Evolutionary conservation across 2,888 invertebrate genomes (phyloP).

Genomic region (Hirtodrosophila duncani): DNA sequence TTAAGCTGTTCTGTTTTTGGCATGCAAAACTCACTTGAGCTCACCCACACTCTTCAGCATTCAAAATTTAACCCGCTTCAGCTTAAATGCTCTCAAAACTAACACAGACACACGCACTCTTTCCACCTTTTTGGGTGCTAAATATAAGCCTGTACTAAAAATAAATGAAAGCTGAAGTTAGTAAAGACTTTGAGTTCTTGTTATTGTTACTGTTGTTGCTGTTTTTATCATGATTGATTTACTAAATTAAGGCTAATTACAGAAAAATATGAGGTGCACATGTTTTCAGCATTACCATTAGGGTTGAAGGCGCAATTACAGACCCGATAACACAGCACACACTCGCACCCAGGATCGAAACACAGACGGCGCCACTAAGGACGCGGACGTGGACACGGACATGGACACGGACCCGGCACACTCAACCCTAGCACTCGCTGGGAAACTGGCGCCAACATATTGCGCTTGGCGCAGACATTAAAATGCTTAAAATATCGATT

Average conservation of each 20-base stretch:
- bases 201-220: not conserved
- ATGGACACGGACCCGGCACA: constrained; percentile 40
- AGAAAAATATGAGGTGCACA: constrained; percentile 67
- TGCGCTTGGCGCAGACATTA: constrained; percentile 71
- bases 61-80: constrained; percentile 46
- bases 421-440: constrained; percentile 35
- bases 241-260: constrained; percentile 67
- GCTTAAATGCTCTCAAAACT: constrained; percentile 45
- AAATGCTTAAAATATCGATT: constrained; percentile 71
- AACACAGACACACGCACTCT: constrained; percentile 16
- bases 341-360: not conserved
- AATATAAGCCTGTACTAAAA: constrained; percentile 40
- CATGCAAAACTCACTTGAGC: constrained; percentile 45
- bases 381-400: constrained; percentile 47
- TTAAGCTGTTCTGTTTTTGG: constrained; percentile 37
- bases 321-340: constrained; percentile 17
- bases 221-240: constrained; percentile 63
- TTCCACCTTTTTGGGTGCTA: constrained; percentile 27
- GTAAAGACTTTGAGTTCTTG: constrained; percentile 22
- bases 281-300: constrained; percentile 33
- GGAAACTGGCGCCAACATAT: constrained; percentile 60
- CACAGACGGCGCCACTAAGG: constrained; percentile 27
- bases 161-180: constrained; percentile 20
- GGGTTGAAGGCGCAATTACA: constrained; percentile 38
- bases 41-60: constrained; percentile 28